phyloP scores from a whole-genome alignment of 2,888 invertebrate species.

The Blomia tropicalis region DNA sequence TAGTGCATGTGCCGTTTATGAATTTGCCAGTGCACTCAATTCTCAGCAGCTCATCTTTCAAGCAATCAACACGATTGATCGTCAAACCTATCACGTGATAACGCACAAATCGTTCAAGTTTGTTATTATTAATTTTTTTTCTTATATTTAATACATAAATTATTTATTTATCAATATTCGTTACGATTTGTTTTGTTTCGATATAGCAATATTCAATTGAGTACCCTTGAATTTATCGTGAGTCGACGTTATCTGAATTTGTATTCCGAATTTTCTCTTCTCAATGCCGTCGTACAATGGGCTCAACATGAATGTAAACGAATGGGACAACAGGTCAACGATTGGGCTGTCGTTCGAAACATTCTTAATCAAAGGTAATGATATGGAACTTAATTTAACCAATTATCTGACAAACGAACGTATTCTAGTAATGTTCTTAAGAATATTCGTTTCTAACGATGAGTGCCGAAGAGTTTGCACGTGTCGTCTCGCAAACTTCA shows the following conservation, averaged over 20 bases:
- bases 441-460: conserved; percentile 30
- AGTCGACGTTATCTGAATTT: conserved; percentile 30
- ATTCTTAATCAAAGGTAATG: conserved; percentile 26
- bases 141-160: background rate
- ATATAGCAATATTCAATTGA: conserved; percentile 25
- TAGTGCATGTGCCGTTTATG: conserved; percentile 31
- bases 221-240: conserved; percentile 31
- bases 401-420: no score
- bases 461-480: conserved; percentile 30
- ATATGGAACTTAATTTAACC: background rate
- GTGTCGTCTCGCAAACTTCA: conserved; percentile 25
- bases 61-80: conserved; percentile 31
- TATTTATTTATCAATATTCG: background rate
- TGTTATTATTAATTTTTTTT: background rate
- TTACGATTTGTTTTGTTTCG: background rate
- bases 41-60: conserved; percentile 31
- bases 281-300: conserved; percentile 30
- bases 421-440: conserved; percentile 27
- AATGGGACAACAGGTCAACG: conserved; percentile 26
- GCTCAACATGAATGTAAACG: conserved; percentile 30
- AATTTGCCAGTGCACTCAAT: conserved; percentile 30
- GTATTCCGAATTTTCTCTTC: conserved; percentile 31
- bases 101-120: conserved; percentile 28
- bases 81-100: conserved; percentile 31
- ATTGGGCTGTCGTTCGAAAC: conserved; percentile 24